Percentiles rank a stretch among this genome's conserved stretches.
Evolutionary conservation across 1,140 invertebrate species (phyloP).

Genomic region (honey bee (Apis mellifera)): Amel_HAv3.1 CM009941.2:831001-831500

Average conservation of each 20-base stretch:
- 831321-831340: no score
- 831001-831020: constrained; percentile 19
- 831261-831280: no score
- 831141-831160: neutral
- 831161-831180: no score
- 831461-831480: neutral
- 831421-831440: neutral
- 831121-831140: neutral
- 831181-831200: no score
- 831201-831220: no score
- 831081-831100: constrained; percentile 3
- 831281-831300: no score
- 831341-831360: no score
- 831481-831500: constrained; percentile 4
- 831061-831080: neutral
- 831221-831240: no score
- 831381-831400: neutral
- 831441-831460: constrained; percentile 15
- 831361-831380: neutral
- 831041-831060: constrained; percentile 29
- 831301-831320: no score
- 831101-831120: constrained; percentile 20
- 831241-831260: no score
- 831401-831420: no score
- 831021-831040: constrained; percentile 16